phyloP scores from a whole-genome alignment of 1,140 invertebrate species.

The Macrostomum lignano region DNA sequence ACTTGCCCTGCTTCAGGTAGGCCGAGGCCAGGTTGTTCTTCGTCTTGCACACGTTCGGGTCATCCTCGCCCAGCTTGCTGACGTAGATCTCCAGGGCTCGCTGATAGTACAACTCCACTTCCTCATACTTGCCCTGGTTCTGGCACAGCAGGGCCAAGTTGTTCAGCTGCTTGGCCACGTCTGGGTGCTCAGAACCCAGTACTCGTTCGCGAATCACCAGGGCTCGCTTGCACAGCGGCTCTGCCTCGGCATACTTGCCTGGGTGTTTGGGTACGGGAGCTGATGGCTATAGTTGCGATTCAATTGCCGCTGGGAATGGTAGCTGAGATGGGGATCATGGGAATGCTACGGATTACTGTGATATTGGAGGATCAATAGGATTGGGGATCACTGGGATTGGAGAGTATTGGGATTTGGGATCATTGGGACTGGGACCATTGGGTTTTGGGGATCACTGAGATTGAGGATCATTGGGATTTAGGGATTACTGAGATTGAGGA shows the following conservation, averaged over 20 bases:
- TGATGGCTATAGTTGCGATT: too few species aligned
- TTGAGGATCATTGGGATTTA: too few species aligned
- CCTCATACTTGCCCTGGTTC: conserved; percentile 44
- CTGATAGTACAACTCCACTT: conserved; percentile 56
- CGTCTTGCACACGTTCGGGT: conserved; percentile 94
- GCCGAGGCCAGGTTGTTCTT: conserved; percentile 96
- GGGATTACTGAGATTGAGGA: too few species aligned
- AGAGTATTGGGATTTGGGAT: too few species aligned
- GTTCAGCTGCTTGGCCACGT: conserved; percentile 96
- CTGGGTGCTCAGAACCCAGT: conserved; percentile 81
- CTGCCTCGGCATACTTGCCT: conserved; percentile 84
- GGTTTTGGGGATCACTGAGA: too few species aligned
- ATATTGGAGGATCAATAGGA: too few species aligned
- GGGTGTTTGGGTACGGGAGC: conserved; percentile 72
- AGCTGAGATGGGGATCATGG: too few species aligned
- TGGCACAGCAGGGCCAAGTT: conserved; percentile 91
- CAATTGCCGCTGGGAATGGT: too few species aligned
- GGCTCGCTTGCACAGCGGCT: conserved; percentile 85
- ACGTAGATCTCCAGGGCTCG: conserved; percentile 96
- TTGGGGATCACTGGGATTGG: too few species aligned
- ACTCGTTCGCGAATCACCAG: conserved; percentile 86
- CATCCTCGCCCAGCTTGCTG: conserved; percentile 72
- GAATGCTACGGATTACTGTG: too few species aligned
- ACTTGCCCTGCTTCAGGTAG: conserved; percentile 93
- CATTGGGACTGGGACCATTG: too few species aligned